Evolutionary conservation across 1,140 invertebrate species (phyloP), one percentile per base, ranked within the genome.

Genomic region (Drosophila grimshawi): DNA sequence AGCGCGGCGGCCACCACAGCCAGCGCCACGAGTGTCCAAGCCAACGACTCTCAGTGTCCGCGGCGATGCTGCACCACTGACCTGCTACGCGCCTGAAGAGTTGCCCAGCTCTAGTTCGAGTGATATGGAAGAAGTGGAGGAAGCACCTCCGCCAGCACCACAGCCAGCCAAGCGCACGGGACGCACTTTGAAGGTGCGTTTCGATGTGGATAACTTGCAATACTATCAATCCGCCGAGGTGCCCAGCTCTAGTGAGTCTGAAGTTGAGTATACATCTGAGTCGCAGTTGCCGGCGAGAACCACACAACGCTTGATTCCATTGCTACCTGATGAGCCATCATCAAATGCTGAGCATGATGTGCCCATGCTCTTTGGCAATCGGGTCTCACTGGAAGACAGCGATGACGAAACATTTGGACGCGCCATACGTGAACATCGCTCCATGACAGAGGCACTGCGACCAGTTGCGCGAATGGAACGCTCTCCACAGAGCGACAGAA

Each of bases 151-250:
- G 10, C 5, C 76, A 8, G 45, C 61, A 10, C 82, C 85, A 30
- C 45, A 70, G 33, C 76, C 83, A 19, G 80, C 80, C 19, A 83
- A 70, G 49, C 80, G 85, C 0, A 62, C 53, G 5, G 60, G 66
- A 5, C 59, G 72, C 8, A 45, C 78, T 5, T 65, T 77, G 1
- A 88, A 80, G 29, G 90, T 92, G 4, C 85, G 90, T 41, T 92
- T 92, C 33, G 86, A 92, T 57, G 80, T 86, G 35, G 88, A 82
- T 0, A 90, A 81, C 53, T 70, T 88, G 27, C 90, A 86, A 67
- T 91, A 86, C 59, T 89, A 89, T 72, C 85, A 89, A 41, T 85
- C 85, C 3, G 86, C 86, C n/a, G 86, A 90, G 7, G 60, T 88
- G 27, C 76, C 78, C 8, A 78, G 80, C 10, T 76, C 86, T 3